Conservation (phyloP, 2,797 vertebrate genomes). For the Schizopygopsis pylzovi region DNA sequence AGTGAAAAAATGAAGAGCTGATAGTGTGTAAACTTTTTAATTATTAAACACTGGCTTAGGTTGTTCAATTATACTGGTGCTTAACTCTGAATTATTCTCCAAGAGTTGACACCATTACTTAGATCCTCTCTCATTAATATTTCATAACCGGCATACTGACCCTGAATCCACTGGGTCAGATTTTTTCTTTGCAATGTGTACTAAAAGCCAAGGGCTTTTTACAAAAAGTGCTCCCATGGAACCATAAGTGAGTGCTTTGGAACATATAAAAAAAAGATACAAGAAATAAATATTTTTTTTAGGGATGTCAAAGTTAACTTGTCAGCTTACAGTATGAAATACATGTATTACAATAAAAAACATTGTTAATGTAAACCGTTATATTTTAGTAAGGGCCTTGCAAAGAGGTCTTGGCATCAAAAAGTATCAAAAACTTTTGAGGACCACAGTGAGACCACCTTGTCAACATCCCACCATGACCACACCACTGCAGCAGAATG, state of each 20-base stretch:
- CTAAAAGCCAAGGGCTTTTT: neutral
- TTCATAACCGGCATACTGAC: neutral
- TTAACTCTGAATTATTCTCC: neutral
- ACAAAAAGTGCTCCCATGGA: neutral
- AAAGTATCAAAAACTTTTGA: neutral
- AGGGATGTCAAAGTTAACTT: neutral
- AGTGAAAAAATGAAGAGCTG: neutral
- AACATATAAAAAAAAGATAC: no score
- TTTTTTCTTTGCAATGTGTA: neutral
- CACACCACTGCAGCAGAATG: neutral
- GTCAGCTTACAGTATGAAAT: neutral
- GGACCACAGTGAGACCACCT: neutral
- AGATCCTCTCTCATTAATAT: constrained; percentile 17
- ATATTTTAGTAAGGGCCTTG: neutral
- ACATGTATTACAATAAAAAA: no score
- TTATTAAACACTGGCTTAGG: constrained; percentile 19
- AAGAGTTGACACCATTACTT: constrained; percentile 25
- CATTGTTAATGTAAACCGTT: no score
- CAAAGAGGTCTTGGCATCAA: neutral
- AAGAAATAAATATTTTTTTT: no score
- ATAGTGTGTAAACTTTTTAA: constrained; percentile 1
- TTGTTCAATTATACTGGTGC: neutral
- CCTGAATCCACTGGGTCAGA: neutral
- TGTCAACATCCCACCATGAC: neutral
- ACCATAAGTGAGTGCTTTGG: neutral